Evolutionary conservation across 2,113 vertebrate species (phyloP), one percentile per base, ranked within the genome.

Genomic region (Mola mola): DNA sequence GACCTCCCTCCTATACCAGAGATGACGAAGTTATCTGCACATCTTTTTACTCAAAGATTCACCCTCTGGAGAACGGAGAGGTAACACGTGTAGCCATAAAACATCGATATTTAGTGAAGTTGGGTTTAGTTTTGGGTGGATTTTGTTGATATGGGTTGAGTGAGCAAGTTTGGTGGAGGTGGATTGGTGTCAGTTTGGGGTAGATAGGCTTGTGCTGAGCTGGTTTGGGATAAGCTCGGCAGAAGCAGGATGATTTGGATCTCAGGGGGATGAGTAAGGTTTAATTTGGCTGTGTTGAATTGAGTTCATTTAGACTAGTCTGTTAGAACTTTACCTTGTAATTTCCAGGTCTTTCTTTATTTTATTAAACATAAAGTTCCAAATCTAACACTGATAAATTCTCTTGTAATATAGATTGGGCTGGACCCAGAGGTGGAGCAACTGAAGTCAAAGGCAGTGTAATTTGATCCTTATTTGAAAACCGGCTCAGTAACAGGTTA

Each of bases 21-120:
- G 97, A 99, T 28, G 93, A 99, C 74, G 97, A 98, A 82, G 95
- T 98, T 37, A 98, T 98, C 90, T 99, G 97, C 71, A 99, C 97
- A 9, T 97, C 97, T 1, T 97, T 94, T 82, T 99, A 99, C 72
- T 98, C 97, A 22, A 97, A 93, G 87, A 95, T 99, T 53, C 96
- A 97, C 40, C 97, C 97, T 3, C 90, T 99, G 87, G 97, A 99
- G 82, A 98, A 99, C 0, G 96, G 97, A 89, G 97, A 99, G 96
- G 97, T 99, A 93, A 77, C 10, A 0, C 15, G 1, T 15, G 5
- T 1, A 31, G 34, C 4, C 3, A 5, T 43, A 22, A 10, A 13
- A 8, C 19, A 13, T 8, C 37, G 17, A 5, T 7, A 40, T 17
- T 47, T 6, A 2, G n/a, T 10, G 2, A 12, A 31, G 20, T 21